Conservation (phyloP, 2,888 invertebrate species). For the Carcina quercana region DNA sequence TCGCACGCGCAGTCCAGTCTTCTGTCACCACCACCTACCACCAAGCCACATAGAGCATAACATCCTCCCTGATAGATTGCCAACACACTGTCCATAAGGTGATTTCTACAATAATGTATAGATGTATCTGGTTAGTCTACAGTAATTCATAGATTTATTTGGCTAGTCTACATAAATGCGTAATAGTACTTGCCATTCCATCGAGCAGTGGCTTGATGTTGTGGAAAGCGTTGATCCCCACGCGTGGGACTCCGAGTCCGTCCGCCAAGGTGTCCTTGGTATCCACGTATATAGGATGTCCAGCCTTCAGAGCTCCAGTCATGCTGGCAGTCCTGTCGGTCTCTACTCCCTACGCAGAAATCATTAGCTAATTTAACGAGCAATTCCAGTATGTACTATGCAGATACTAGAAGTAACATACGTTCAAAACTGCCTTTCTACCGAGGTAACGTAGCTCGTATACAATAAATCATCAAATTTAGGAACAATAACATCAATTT, state of each 20-base stretch:
- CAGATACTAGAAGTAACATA: too few species aligned
- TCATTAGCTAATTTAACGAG: too few species aligned
- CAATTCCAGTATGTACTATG: too few species aligned
- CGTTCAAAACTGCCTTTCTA: too few species aligned
- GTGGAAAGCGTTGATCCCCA: constrained; percentile 88
- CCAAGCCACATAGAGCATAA: not conserved
- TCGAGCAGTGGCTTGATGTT: constrained; percentile 84
- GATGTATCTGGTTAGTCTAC: not conserved
- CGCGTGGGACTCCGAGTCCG: constrained; percentile 90
- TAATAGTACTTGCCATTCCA: constrained; percentile 74
- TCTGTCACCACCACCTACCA: not conserved
- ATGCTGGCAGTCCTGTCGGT: constrained; percentile 94
- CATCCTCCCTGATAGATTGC: not conserved
- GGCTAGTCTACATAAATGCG: not conserved
- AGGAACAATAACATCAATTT: too few species aligned
- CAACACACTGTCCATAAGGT: not conserved
- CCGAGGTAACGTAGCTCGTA: too few species aligned
- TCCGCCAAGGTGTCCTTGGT: constrained; percentile 88
- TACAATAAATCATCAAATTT: too few species aligned
- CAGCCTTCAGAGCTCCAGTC: constrained; percentile 79
- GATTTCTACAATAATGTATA: not conserved
- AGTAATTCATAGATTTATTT: not conserved
- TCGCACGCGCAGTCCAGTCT: constrained; percentile 88
- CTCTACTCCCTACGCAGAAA: constrained; percentile 93
- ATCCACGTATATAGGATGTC: constrained; percentile 79